Conservation (phyloP, 2,888 invertebrate species). For the Entomobrya multifasciata region DNA sequence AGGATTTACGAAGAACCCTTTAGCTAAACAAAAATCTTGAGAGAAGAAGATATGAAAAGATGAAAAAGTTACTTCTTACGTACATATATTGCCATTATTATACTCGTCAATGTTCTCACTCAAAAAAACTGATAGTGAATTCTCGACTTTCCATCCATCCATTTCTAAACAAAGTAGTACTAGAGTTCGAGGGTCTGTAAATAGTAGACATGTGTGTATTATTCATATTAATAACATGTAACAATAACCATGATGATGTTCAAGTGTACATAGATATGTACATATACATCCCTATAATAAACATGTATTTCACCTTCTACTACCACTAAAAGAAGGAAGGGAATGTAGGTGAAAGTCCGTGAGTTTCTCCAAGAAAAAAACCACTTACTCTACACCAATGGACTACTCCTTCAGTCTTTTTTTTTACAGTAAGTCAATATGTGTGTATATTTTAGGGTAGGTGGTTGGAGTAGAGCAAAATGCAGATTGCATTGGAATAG, state of each 20-base stretch:
- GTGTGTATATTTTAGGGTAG: no score
- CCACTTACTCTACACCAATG: constrained; percentile 11
- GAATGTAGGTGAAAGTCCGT: constrained; percentile 33
- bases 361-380: constrained; percentile 13
- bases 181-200: background rate
- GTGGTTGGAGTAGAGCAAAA: background rate
- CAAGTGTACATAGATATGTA: background rate
- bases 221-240: background rate
- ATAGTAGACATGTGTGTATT: background rate
- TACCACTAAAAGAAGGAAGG: no score
- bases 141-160: no score
- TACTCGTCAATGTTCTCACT: background rate
- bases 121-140: background rate
- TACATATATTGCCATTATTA: constrained; percentile 33
- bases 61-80: constrained; percentile 10
- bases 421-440: no score
- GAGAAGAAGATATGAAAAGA: background rate
- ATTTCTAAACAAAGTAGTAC: background rate
- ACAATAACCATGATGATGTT: background rate
- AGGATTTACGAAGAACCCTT: constrained; percentile 3
- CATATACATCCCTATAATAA: no score
- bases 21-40: constrained; percentile 25
- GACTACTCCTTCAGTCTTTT: background rate
- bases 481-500: constrained; percentile 17
- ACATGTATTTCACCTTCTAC: background rate